Conservation (phyloP, 2,113 vertebrate genomes). For the Galemys pyrenaicus region DNA sequence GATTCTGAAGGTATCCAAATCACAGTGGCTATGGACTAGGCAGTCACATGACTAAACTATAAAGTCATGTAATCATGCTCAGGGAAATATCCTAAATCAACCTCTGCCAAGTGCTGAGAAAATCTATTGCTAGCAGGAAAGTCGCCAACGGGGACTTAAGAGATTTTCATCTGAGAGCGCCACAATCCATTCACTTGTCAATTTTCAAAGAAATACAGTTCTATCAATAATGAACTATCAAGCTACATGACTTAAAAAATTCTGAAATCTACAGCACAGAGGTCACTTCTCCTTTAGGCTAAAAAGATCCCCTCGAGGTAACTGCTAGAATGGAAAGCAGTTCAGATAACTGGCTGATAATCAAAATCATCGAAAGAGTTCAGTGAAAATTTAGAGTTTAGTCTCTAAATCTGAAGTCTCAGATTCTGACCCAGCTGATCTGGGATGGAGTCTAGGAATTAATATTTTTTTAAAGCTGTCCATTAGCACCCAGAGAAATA, state of each 20-base stretch:
- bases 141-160: background rate
- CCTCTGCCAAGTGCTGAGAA: conserved; percentile 25
- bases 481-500: background rate
- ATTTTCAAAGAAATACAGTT: conserved; percentile 9
- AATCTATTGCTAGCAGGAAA: background rate
- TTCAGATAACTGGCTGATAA: background rate
- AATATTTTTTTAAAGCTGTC: background rate
- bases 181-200: background rate
- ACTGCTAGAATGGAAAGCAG: background rate
- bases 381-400: background rate
- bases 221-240: background rate
- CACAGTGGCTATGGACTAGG: background rate
- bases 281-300: background rate
- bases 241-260: background rate
- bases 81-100: conserved; percentile 6
- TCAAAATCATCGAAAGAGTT: conserved; percentile 35
- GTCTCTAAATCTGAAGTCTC: background rate
- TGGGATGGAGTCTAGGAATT: background rate
- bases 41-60: conserved; percentile 27
- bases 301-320: background rate
- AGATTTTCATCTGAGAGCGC: conserved; percentile 16
- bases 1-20: background rate
- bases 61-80: background rate
- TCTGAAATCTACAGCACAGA: background rate
- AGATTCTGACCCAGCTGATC: background rate